Percentiles rank a stretch among this genome's conserved stretches.
These are phyloP conservation scores for Ceraclea dissimilis DNA, from an alignment of 2,888 invertebrate species.

Conservation along the genomic window DNA sequence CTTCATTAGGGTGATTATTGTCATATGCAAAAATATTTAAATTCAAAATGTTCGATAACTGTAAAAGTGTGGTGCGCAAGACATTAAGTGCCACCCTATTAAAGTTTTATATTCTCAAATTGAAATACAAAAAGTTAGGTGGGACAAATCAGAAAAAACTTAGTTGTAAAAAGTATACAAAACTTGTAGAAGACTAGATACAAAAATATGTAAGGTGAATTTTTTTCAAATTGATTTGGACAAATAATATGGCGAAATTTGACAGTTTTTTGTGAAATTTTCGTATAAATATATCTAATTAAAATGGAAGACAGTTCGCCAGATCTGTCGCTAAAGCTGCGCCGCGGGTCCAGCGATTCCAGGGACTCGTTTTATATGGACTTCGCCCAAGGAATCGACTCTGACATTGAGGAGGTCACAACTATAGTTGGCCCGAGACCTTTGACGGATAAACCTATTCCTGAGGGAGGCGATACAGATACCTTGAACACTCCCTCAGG, in stretches of 20 bases:
- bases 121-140: not conserved
- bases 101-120: not conserved
- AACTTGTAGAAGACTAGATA: not conserved
- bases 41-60: not conserved
- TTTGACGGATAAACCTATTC: conserved; percentile 27
- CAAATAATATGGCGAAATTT: no score
- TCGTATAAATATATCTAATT: not conserved
- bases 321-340: conserved; percentile 75
- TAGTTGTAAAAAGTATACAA: not conserved
- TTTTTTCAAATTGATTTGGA: not conserved
- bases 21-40: no score
- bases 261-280: not conserved
- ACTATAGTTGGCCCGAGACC: conserved; percentile 53
- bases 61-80: not conserved
- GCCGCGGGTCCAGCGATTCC: conserved; percentile 80
- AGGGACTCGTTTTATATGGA: conserved; percentile 87
- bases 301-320: conserved; percentile 71
- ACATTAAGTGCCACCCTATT: not conserved
- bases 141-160: not conserved
- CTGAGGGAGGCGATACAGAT: conserved; percentile 42
- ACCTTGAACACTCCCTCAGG: conserved; percentile 47
- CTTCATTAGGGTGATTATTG: no score
- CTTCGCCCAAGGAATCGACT: conserved; percentile 84
- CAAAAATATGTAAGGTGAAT: not conserved
- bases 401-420: conserved; percentile 80